Evolutionary conservation across 2,888 invertebrate genomes (phyloP), one percentile per base, ranked within the genome.

Genomic region (Harpalus rubripes): DNA sequence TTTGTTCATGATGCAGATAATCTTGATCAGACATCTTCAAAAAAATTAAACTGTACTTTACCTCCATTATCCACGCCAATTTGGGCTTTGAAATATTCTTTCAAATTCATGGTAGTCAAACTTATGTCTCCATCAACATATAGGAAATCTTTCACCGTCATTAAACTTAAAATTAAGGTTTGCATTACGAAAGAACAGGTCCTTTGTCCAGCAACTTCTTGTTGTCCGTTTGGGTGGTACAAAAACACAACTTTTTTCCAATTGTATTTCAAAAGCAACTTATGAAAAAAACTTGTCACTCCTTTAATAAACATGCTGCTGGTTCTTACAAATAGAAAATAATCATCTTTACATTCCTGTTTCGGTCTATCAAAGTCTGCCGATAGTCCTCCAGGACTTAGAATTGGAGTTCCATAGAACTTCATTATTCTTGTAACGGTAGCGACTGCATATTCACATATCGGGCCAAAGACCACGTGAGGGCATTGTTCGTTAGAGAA

Each of bases 121-220:
- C 92, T 92, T 2, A 95, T 91, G 88, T 96, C 95, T 91, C 95
- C 95, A 6, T 94, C 93, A 0, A 91, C 90, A 87, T 91, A 93
- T 63, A 90, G 89, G 74, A 93, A 90, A 56, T 91, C 90, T 76
- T 89, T 88, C n/a, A 91, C 88, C 59, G 89, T 89, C 87, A 92
- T 92, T 15, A 93, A 87, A 84, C 91, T 92, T 87, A 94, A 93
- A 78, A 96, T 95, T 86, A 98, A 91, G 0, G 95, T 94, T 86
- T 94, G 94, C 92, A 96, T 95, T 90, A 96, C 93, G 18, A 97
- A 92, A 87, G 94, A 95, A 87, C 98, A 98, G 6, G 96, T 96
- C 86, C 94, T 93, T 10, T 92, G 91, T 0, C 97, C 97, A 7
- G 94, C 95, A 0, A 94, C 92, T 87, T 94, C 93, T 63, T 92